Evolutionary conservation across 2,888 invertebrate species (phyloP).

Genomic region (Graphium colonna): DNA sequence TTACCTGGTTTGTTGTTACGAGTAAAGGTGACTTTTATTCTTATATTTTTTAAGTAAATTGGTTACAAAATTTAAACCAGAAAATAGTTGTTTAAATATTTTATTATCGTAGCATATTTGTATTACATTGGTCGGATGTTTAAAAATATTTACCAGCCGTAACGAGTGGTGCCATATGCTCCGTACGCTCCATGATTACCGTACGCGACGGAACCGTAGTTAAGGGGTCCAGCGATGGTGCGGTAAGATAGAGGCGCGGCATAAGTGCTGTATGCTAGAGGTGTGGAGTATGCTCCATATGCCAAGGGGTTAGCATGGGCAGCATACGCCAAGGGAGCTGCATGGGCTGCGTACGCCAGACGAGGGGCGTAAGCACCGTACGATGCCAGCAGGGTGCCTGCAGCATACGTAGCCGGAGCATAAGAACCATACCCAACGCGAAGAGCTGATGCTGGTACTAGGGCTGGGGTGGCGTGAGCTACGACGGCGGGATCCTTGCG

Average conservation of each 20-base stretch:
- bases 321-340: conserved; percentile 31
- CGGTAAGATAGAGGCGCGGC: conserved; percentile 27
- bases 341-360: conserved; percentile 30
- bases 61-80: background rate
- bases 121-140: conserved; percentile 4
- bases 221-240: background rate
- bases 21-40: too few relatives aligned
- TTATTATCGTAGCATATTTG: background rate
- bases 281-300: conserved; percentile 28
- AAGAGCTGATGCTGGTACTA: conserved; percentile 31
- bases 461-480: conserved; percentile 39
- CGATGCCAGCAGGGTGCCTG: conserved; percentile 20
- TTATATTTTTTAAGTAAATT: too few relatives aligned
- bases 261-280: conserved; percentile 25
- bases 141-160: conserved; percentile 28
- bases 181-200: conserved; percentile 39
- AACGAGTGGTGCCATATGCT: conserved; percentile 34
- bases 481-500: conserved; percentile 66
- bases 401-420: background rate
- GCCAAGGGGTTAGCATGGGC: conserved; percentile 34
- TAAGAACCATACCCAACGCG: conserved; percentile 31
- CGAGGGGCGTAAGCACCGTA: conserved; percentile 30
- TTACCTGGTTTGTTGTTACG: too few relatives aligned
- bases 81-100: conserved; percentile 1
- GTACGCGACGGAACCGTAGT: conserved; percentile 29